Base-by-base conservation (phyloP, 2,888 invertebrate genomes). In the Amblyjoppa fuscipennis region DNA sequence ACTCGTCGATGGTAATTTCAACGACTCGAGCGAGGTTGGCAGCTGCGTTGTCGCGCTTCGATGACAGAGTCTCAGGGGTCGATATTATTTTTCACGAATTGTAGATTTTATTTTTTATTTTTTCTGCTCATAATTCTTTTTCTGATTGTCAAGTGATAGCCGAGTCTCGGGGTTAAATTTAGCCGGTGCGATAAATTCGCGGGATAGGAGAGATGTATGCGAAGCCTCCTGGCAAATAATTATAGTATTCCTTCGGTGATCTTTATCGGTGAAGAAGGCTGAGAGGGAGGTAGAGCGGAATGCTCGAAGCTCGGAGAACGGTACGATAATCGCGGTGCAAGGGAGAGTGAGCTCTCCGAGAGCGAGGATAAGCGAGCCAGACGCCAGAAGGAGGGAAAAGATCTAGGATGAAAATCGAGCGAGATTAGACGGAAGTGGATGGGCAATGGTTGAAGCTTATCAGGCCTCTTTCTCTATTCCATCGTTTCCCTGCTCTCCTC, bases 401-500 rank as follows among this genome's bases (percentile, higher is more conserved):
- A 86, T 87, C 82, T 59, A 66, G 80, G 86, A 84, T 82, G 82
- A 81, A 64, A 87, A 87, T 82, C 84, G 81, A 76, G 59, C 74
- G 81, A 86, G 86, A 87, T 86, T 87, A 86, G 76, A 82, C 84
- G 83, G 86, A 87, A 87, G 86, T 85, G 83, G 81, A 85, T 81
- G 84, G 82, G 83, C 83, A 78, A 77, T 73, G 82, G 75, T 76
- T 53, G 64, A 53, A 41, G 73, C 84, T 84, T 81, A 84, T 84
- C 84, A 34, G 77, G 53, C 77, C 77, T 76, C 73, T 84, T 56
- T 76, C 41, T 56, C 51, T 28, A 51, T 77, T 68, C 41, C 73
- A 68, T 84, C 51, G 59, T 25, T 49, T 13, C 56, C 51, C 34
- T 56, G 16, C 31, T 51, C 20, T 73, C 28, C 41, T 56, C n/a